Conservation (phyloP, 2,797 vertebrate genomes). For the Hyperoplus immaculatus region DNA sequence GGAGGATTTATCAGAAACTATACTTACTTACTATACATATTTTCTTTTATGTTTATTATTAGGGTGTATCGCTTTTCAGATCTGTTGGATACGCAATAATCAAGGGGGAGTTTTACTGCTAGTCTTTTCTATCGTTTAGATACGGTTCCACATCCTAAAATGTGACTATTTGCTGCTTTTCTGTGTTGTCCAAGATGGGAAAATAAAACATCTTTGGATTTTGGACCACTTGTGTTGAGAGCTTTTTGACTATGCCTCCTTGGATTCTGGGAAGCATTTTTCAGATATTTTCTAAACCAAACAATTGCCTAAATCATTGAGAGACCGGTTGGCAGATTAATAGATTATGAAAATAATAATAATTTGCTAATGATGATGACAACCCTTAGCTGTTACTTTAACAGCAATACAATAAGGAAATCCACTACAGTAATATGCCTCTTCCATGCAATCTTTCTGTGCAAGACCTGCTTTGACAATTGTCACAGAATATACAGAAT, state of each 20-base stretch:
- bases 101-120: not conserved
- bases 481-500: not conserved
- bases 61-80: conserved; percentile 3
- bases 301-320: not conserved
- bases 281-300: not conserved
- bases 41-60: conserved; percentile 11
- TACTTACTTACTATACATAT: not conserved
- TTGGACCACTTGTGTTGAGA: not conserved
- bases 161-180: not conserved
- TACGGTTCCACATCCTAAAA: not conserved
- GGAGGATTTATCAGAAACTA: conserved; percentile 50
- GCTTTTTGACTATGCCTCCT: not conserved
- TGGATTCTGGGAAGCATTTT: not conserved
- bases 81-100: conserved; percentile 10
- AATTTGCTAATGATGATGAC: not conserved
- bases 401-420: not conserved
- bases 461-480: not conserved
- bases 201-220: not conserved
- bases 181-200: not conserved
- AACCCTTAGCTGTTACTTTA: not conserved
- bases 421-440: not conserved
- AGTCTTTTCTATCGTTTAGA: too few species aligned
- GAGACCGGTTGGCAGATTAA: not conserved
- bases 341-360: not conserved
- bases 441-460: not conserved